Percentiles rank a stretch among this genome's conserved stretches.
These are phyloP conservation scores for Anagyrus pseudococci DNA, from an alignment of 2,888 invertebrate species.

Conservation along the genomic window DNA sequence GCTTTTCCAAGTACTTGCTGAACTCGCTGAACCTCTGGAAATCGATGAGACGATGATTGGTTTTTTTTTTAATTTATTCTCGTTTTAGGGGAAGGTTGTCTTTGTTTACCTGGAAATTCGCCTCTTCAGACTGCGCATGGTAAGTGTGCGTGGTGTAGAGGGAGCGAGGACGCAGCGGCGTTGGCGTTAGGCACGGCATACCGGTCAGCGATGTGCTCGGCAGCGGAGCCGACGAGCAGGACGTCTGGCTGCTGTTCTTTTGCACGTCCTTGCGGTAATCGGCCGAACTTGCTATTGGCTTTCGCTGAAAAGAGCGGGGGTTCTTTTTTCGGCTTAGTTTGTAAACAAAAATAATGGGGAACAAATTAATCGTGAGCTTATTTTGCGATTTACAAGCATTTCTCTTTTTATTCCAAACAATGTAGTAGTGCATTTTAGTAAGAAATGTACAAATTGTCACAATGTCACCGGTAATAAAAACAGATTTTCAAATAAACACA, in stretches of 20 bases:
- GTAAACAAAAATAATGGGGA: too few relatives aligned
- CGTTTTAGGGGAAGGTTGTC: not conserved
- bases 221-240: slow-evolving; percentile 44
- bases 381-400: too few relatives aligned
- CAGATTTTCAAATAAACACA: too few relatives aligned
- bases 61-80: slow-evolving; percentile 12
- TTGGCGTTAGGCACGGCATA: slow-evolving; percentile 21
- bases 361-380: too few relatives aligned
- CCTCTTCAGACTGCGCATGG: slow-evolving; percentile 53
- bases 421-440: not conserved
- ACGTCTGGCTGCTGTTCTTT: slow-evolving; percentile 43
- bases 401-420: too few relatives aligned
- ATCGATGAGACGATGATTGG: not conserved
- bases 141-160: slow-evolving; percentile 74
- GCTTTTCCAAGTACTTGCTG: slow-evolving; percentile 54
- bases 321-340: too few relatives aligned
- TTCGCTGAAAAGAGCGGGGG: slow-evolving; percentile 39
- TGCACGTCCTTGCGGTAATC: slow-evolving; percentile 50
- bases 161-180: slow-evolving; percentile 69
- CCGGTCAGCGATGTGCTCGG: slow-evolving; percentile 47
- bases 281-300: slow-evolving; percentile 46
- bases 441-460: not conserved
- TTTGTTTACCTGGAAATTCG: slow-evolving; percentile 49
- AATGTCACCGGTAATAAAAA: too few relatives aligned
- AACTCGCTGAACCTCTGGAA: slow-evolving; percentile 54